Percentiles rank a stretch among this genome's conserved stretches.
These are phyloP conservation scores for Aythya baeri DNA, from an alignment of 2,113 vertebrate species.

Conservation along the genomic window DNA sequence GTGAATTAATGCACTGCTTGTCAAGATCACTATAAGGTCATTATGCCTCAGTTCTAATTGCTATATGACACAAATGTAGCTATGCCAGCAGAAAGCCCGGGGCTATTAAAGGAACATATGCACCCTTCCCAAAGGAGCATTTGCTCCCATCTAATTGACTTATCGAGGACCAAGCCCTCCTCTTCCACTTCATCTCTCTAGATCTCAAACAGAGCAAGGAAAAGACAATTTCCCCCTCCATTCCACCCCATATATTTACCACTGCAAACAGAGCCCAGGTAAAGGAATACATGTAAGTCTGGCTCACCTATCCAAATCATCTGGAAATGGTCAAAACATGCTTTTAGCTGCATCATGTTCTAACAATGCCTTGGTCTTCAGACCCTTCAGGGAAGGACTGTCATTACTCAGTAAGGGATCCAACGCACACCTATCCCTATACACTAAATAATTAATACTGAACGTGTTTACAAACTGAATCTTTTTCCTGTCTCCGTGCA, in stretches of 20 bases:
- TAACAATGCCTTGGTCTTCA: background rate
- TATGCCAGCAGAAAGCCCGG: background rate
- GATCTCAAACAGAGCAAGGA: background rate
- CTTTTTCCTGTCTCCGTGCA: background rate
- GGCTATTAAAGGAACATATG: background rate
- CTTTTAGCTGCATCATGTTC: background rate
- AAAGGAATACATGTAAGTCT: background rate
- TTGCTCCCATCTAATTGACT: background rate
- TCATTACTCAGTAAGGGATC: background rate
- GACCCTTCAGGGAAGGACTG: background rate
- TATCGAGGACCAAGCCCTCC: background rate
- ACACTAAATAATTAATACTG: background rate
- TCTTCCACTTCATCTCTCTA: background rate
- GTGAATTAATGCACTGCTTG: background rate
- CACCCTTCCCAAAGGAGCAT: background rate
- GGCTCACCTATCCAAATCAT: background rate
- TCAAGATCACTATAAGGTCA: background rate
- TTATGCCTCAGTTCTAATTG: background rate
- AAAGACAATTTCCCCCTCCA: background rate
- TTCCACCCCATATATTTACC: background rate
- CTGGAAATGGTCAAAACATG: background rate
- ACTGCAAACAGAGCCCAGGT: background rate
- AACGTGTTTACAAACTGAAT: background rate
- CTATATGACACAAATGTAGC: accelerated
- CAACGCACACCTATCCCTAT: background rate